A percentile compares a stretch with the other conserved stretches of the same genome.
Evolutionary conservation across 2,797 vertebrate species (phyloP).

Genomic region (Lophura swinhoii): DNA sequence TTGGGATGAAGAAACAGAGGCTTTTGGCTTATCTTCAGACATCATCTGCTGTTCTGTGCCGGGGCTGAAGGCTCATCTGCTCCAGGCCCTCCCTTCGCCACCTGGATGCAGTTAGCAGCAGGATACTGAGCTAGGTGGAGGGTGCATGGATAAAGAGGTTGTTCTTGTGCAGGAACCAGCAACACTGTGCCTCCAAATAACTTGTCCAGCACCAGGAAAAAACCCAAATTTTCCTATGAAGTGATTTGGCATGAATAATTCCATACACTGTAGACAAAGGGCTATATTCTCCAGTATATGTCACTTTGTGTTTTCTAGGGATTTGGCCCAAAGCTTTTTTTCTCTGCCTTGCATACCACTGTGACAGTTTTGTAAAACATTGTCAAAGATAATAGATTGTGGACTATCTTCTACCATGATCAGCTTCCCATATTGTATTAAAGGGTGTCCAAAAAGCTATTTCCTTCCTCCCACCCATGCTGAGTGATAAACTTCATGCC

Average conservation of each 20-base stretch:
- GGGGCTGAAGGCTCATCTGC: background rate
- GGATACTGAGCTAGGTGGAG: background rate
- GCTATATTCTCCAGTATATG: constrained; percentile 7
- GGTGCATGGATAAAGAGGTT: background rate
- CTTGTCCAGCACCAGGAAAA: background rate
- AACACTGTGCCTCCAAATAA: background rate
- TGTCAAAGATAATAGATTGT: constrained; percentile 24
- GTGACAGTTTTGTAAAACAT: constrained; percentile 43
- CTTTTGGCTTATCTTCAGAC: background rate
- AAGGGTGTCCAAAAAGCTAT: background rate
- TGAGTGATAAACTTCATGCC: constrained; percentile 25
- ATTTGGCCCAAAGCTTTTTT: constrained; percentile 33
- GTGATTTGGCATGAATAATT: background rate
- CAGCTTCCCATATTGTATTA: background rate
- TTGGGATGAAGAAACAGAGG: background rate
- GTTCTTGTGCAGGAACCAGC: background rate
- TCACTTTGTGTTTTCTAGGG: constrained; percentile 40
- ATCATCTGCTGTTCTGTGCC: background rate
- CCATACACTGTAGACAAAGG: background rate
- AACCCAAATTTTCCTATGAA: background rate
- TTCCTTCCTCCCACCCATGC: background rate
- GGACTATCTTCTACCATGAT: constrained; percentile 38
- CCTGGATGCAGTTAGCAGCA: background rate
- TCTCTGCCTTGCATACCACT: constrained; percentile 19
- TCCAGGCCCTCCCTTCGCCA: background rate